Base-by-base conservation (phyloP, 1,140 invertebrate genomes). In the Cotesia vestalis region DNA sequence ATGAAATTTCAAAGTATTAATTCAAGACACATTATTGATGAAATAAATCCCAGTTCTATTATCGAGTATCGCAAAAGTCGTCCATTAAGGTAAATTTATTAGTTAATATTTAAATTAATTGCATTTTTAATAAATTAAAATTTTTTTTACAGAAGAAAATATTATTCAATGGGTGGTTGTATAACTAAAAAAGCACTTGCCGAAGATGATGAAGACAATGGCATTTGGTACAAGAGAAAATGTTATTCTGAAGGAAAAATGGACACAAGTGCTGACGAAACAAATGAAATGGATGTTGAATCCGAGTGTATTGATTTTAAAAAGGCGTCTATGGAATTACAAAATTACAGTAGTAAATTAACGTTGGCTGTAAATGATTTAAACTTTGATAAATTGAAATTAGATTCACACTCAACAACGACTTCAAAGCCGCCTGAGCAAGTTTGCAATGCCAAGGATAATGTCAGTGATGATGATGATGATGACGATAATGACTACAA, bases 1-100 rank as follows among this genome's bases (percentile, higher is more conserved):
- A 70, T 85, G 64, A 78, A 76, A n/a, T 74, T 72, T n/a, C 57
- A 79, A 46, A 80, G 80, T 77, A 69, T 76, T 0, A 73, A 74
- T 9, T 78, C 78, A 2, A 76, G 76, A 11, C 83, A 84, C 46
- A 67, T 74, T 4, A 84, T 83, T 17, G 35, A 66, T 4, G 59
- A 78, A 1, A 81, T 85, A 55, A 69, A 1, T 6, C 71, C 83
- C n/a, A 75, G 36, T 1, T 57, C 69, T 36, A 52, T 1, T 17
- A 79, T 82, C 2, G 67, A 59, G 66, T 81, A 77, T 63, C 36
- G 34, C 8, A 66, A 71, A 51, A 11, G 27, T 12, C 34, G 12
- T 36, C 38, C 61, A 36, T 1, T 53, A 9, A 8, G 70, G 70
- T 71, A 59, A 71, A n/a, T 53, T 38, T 40, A 27, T 27, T 27